Percentiles rank a stretch among this genome's conserved stretches.
phyloP scores from a whole-genome alignment of 35 echinoderm and acorn worm genomes.

The Ophioderma brevispina region DNA sequence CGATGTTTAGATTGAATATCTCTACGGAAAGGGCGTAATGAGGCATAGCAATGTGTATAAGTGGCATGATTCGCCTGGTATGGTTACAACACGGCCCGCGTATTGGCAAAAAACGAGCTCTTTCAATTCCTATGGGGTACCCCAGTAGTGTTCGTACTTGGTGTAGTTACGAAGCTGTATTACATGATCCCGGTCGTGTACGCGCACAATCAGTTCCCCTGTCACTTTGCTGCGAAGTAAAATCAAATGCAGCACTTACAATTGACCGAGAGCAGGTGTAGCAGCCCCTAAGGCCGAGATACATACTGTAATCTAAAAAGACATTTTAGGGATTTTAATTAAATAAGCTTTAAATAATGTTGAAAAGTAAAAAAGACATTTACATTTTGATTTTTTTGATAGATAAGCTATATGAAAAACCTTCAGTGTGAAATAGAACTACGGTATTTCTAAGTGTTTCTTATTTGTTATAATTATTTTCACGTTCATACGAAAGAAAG shows the following conservation, averaged over 20 bases:
- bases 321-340: no score
- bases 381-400: no score
- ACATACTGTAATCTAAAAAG: no score
- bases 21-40: neutral
- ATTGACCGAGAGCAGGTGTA: conserved; percentile 4
- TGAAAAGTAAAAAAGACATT: no score
- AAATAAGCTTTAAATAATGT: no score
- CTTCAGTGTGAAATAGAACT: no score
- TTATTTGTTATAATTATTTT: no score
- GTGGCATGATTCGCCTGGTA: neutral
- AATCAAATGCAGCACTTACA: neutral
- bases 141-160: neutral
- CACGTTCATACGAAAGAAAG: no score
- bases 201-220: neutral
- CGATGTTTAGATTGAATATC: conserved; percentile 1
- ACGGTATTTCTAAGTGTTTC: no score
- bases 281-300: neutral
- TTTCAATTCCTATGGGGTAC: neutral
- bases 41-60: neutral
- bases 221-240: neutral
- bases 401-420: no score
- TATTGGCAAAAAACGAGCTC: neutral
- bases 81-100: neutral
- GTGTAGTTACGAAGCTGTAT: neutral
- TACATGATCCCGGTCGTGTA: neutral